Evolutionary conservation across 1,140 invertebrate genomes (phyloP), one percentile per base, ranked within the genome.

Genomic region (Wiebesia pumilae): DNA sequence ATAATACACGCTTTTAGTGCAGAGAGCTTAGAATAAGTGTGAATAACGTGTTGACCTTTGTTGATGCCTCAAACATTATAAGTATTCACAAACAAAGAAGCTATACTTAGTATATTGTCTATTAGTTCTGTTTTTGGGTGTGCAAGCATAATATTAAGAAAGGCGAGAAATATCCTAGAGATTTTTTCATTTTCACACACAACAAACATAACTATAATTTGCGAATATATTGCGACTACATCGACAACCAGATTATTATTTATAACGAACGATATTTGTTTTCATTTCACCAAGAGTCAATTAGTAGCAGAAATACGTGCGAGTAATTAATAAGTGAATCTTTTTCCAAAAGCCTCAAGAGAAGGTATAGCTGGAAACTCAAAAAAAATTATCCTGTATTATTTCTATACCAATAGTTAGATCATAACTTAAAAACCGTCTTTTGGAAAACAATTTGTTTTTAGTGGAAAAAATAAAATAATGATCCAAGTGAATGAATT

Each of bases 171-270:
- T 87, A 81, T 83, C 86, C 86, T 87, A 87, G 86, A 87, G 86
- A 87, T 87, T 87, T 87, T 87, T 87, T 87, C 86, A 84, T 83
- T 87, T 83, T 69, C 40, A 79, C 62, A 84, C 35, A 80, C 69
- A 69, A 65, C 51, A 33, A 19, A 65, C 9, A 79, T n/a, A 78
- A 65, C 16, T 51, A 40, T 58, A 80, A 43, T 47, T 69, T 84
- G 24, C 77, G 47, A 58, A 84, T 33, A 10, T 47, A 85, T 24
- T 54, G 65, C 33, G 84, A 85, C 73, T 69, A 38, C 33, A 79
- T 79, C 51, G 54, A 79, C 40, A 21, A 51, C 35, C 58, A 79
- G 62, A 47, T 84, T 67, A 69, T 77, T 77, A 84, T 84, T 84
- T 51, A 24, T 84, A 78, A 78, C n/a, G 35, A 78, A 78, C 38